Percentiles rank a stretch among this genome's conserved stretches.
phyloP scores from a whole-genome alignment of 2,888 invertebrate species.

The Xanthia togata region DNA sequence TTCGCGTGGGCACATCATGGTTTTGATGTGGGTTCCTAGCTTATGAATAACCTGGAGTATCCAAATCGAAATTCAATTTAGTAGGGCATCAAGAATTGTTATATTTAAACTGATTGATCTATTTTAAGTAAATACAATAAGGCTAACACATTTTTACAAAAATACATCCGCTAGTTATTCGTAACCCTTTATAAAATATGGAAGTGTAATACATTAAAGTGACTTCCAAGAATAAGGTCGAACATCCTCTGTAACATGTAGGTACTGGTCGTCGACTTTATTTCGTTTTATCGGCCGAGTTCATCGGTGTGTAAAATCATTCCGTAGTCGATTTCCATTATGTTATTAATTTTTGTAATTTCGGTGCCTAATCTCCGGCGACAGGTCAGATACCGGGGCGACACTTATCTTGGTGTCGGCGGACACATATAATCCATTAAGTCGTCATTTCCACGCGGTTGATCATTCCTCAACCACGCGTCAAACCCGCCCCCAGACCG shows the following conservation, averaged over 20 bases:
- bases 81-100: not conserved
- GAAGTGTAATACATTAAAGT: conserved; percentile 25
- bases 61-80: conserved; percentile 66
- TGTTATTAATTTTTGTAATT: conserved; percentile 89
- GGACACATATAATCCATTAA: conserved; percentile 91
- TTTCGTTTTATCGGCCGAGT: conserved; percentile 76
- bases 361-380: conserved; percentile 87
- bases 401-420: conserved; percentile 90
- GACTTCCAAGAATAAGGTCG: conserved; percentile 69
- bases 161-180: conserved; percentile 19
- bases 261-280: conserved; percentile 73
- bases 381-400: conserved; percentile 84
- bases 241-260: conserved; percentile 71
- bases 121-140: conserved; percentile 1
- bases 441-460: conserved; percentile 90
- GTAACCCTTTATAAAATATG: conserved; percentile 21
- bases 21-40: conserved; percentile 84
- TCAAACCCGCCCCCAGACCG: conserved; percentile 86
- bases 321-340: conserved; percentile 85
- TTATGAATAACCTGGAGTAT: conserved; percentile 77
- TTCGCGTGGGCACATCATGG: conserved; percentile 78
- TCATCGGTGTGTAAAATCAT: conserved; percentile 84
- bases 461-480: conserved; percentile 90
- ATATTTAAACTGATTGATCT: not conserved
- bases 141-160: not conserved